Base-by-base conservation (phyloP, 2,888 invertebrate species). In the Nematopogon swammerdamellus region DNA sequence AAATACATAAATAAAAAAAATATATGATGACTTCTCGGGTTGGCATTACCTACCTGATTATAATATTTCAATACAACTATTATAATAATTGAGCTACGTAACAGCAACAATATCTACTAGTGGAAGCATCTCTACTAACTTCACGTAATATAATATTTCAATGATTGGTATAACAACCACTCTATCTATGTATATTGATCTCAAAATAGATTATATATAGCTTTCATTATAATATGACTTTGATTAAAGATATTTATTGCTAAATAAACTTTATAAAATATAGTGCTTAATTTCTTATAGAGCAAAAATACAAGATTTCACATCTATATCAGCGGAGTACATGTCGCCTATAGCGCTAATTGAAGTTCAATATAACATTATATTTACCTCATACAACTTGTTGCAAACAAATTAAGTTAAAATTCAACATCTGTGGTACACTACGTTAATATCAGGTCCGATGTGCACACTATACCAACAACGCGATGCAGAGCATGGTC, bases 361-460 rank as follows among this genome's bases (percentile, higher is more conserved):
- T n/a, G n/a, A n/a, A n/a, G n/a, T n/a, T n/a, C n/a, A n/a, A 48
- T 20, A 53, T 54, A 52, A 53, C 53, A 51, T 53, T 53, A 52
- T 49, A 44, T 50, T 46, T 19, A 49, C 18, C 19, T 18, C 29
- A n/a, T n/a, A n/a, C n/a, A n/a, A n/a, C 18, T n/a, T 47, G 52
- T 48, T 52, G 6, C n/a, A n/a, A n/a, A n/a, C n/a, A n/a, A n/a
- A n/a, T n/a, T n/a, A n/a, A n/a, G n/a, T n/a, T n/a, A n/a, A n/a
- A n/a, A n/a, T n/a, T n/a, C n/a, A n/a, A n/a, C n/a, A n/a, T n/a
- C n/a, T n/a, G n/a, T n/a, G n/a, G n/a, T n/a, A n/a, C n/a, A n/a
- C n/a, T n/a, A n/a, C n/a, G n/a, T n/a, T 49, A 25, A 47, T 19
- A 8, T 50, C 43, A 16, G 19, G 20, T 19, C n/a, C n/a, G n/a